Evolutionary conservation across 2,113 vertebrate species (phyloP).

Genomic region (Lasiurus cinereus): DNA sequence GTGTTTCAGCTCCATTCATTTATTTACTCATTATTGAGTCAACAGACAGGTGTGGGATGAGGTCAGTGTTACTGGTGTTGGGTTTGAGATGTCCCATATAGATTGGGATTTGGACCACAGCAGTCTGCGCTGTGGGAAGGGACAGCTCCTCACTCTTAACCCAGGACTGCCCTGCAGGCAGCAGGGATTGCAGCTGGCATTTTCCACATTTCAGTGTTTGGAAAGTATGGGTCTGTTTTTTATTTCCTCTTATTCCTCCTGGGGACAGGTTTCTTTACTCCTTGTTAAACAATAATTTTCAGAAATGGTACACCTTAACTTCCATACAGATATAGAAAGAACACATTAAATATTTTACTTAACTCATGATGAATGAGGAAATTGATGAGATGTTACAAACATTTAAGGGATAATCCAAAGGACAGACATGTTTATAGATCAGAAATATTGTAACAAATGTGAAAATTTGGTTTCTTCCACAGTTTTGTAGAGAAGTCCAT

Average conservation of each 20-base stretch:
- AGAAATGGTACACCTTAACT: not conserved
- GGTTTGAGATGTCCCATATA: conserved; percentile 54
- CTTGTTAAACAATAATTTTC: conserved; percentile 51
- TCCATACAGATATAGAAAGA: not conserved
- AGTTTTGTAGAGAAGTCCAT: not conserved
- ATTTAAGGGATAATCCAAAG: not conserved
- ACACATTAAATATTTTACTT: not conserved
- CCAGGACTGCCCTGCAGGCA: not conserved
- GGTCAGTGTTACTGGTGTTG: conserved; percentile 20
- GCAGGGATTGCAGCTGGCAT: not conserved
- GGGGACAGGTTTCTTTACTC: not conserved
- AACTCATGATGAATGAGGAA: conserved; percentile 2
- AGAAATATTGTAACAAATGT: conserved; percentile 8
- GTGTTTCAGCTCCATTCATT: conserved; percentile 13
- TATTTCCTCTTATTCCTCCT: not conserved
- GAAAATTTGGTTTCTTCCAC: not conserved
- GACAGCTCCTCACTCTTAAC: not conserved
- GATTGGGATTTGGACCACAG: not conserved
- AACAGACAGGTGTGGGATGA: not conserved
- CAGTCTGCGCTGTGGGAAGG: not conserved
- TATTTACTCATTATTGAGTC: not conserved
- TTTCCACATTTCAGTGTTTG: not conserved
- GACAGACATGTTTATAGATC: not conserved
- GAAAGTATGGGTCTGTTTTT: not conserved
- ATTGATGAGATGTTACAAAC: not conserved